Evolutionary conservation across 2,113 vertebrate genomes (phyloP).

Genomic region (Cygnus atratus): DNA sequence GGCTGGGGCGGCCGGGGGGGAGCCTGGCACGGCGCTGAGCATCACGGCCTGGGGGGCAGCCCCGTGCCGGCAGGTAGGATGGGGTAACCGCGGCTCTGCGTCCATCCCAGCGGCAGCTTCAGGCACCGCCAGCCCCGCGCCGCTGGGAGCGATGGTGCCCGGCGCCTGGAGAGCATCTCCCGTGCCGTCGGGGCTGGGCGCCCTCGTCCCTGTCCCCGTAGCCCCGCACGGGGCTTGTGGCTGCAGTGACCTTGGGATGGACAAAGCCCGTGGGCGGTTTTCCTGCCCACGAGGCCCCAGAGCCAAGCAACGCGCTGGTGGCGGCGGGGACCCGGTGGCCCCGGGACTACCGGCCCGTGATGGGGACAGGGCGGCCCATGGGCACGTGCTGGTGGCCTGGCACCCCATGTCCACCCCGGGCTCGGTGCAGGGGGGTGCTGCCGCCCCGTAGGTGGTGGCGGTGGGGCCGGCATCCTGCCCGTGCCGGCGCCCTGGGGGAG

Average conservation of each 20-base stretch:
- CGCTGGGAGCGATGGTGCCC: fast-evolving
- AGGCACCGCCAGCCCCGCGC: fast-evolving
- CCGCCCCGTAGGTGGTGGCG: fast-evolving
- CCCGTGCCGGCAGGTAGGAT: background rate
- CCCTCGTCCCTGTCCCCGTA: no score
- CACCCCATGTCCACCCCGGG: fast-evolving
- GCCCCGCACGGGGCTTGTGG: background rate
- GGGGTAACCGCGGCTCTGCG: fast-evolving
- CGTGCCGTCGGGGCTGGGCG: fast-evolving
- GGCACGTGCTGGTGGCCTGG: background rate
- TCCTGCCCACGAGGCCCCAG: fast-evolving
- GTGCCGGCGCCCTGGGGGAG: background rate
- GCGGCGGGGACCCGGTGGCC: background rate
- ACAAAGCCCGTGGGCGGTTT: fast-evolving
- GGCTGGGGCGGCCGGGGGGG: background rate
- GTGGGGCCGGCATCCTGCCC: background rate
- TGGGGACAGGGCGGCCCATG: background rate
- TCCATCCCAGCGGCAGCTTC: fast-evolving
- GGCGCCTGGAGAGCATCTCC: background rate
- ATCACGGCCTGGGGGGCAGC: background rate
- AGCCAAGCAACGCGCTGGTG: fast-evolving
- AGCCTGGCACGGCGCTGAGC: background rate
- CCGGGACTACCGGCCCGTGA: no score
- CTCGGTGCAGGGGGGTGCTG: background rate
- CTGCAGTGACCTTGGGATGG: fast-evolving